Base-by-base conservation (phyloP, 1,140 invertebrate genomes). In the Anastrepha obliqua region DNA sequence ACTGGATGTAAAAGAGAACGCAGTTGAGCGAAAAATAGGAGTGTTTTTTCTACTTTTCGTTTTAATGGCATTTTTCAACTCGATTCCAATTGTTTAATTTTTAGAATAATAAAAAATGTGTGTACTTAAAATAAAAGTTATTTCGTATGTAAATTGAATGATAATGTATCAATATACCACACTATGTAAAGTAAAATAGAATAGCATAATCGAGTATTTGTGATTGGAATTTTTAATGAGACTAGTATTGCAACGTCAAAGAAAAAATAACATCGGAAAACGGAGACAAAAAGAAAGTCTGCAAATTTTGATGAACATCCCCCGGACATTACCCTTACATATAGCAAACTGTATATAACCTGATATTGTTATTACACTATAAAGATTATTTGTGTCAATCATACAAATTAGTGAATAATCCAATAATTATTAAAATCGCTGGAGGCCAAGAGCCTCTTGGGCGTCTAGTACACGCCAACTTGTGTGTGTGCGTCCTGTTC, bases 1-100 rank as follows among this genome's bases (percentile, higher is more conserved):
- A 42, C 67, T 74, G 39, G 42, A 11, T 29, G 3, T 13, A 17
- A 74, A 74, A 74, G 9, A 47, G 42, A 74, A 74, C 67, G 39
- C 67, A 74, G 42, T 74, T 74, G 44, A 81, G 74, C 47, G 47
- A 55, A 81, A 81, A 81, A 55, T 20, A 55, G 47, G 74, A 81
- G 74, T 55, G 47, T 81, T 55, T 81, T 81, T 81, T 81, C 47
- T 74, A 39, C 15, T 74, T 74, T 74, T 74, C 67, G 67, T 29
- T 81, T 81, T 81, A 81, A 81, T 81, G 44, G 74, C 51, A 81
- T 81, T 81, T 81, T 81, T 81, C 74, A 55, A 55, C 74, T 55
- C n/a, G 47, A 55, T 81, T 81, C 74, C 47, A 81, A 81, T 81
- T 81, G 74, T 81, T 81, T 58, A 58, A 81, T 81, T 81, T 81